Percentiles rank a stretch among this genome's conserved stretches.
Conservation (phyloP, 1,140 invertebrate genomes). For the Neodiprion pinetum region DNA sequence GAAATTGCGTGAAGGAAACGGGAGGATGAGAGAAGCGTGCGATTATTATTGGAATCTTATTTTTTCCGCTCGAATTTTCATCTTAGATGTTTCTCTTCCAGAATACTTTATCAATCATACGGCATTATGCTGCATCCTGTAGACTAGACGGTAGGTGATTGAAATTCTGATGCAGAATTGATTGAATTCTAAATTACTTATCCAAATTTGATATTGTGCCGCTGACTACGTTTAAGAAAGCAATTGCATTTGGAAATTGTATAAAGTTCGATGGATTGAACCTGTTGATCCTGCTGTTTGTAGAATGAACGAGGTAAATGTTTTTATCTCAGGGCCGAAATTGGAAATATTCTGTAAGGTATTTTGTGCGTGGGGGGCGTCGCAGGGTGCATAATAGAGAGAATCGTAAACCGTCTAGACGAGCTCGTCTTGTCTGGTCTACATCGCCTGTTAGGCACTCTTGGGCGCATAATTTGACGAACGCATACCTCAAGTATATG, state of each 20-base stretch:
- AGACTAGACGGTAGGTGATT: too few species aligned
- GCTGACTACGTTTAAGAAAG: too few species aligned
- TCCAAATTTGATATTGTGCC: too few species aligned
- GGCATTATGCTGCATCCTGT: too few species aligned
- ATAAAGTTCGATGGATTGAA: too few species aligned
- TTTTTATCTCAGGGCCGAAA: neutral
- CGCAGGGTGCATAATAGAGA: neutral
- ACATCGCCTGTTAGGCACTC: neutral
- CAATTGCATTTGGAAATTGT: neutral
- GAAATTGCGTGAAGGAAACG: neutral
- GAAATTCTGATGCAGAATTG: too few species aligned
- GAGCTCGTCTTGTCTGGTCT: neutral
- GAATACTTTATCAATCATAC: too few species aligned
- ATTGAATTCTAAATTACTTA: too few species aligned
- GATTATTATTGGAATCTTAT: neutral
- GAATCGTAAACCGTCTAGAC: neutral
- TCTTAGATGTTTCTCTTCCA: too few species aligned
- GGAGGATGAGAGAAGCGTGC: neutral
- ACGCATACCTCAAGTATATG: neutral
- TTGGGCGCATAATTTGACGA: neutral
- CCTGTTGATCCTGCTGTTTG: neutral
- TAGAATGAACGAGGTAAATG: neutral
- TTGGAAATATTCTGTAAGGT: neutral
- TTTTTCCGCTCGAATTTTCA: too few species aligned
- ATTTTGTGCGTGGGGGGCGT: too few species aligned